Evolutionary conservation across 2,888 invertebrate genomes (phyloP).

Genomic region (Folsomia manolachei): DNA sequence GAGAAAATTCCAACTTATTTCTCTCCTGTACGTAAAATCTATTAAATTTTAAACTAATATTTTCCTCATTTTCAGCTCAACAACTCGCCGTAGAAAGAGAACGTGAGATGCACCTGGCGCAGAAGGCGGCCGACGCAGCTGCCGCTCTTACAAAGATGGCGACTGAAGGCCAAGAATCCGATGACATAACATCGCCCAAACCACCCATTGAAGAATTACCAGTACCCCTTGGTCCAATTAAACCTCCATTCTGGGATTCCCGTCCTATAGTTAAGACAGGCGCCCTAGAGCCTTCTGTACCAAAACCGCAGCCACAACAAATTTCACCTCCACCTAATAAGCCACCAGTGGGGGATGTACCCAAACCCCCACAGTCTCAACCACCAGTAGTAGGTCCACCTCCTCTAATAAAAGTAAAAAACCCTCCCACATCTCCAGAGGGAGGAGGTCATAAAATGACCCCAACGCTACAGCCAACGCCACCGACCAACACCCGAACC

Average conservation of each 20-base stretch:
- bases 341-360: neutral
- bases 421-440: no score
- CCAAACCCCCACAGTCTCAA: neutral
- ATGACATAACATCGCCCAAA: neutral
- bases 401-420: no score
- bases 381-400: no score
- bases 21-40: no score
- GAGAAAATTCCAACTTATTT: no score
- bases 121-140: neutral
- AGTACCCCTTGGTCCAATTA: neutral
- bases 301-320: neutral
- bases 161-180: neutral
- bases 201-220: neutral
- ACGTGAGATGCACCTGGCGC: neutral
- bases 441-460: no score
- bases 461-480: no score
- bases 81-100: neutral
- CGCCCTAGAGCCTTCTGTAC: neutral
- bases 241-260: neutral
- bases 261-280: no score
- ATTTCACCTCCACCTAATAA: neutral
- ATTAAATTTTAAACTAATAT: no score
- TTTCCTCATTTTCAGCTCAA: neutral
- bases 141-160: neutral
- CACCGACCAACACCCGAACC: no score